Base-by-base conservation (phyloP, 2,888 invertebrate species). In the Eutolmus rufibarbis region DNA sequence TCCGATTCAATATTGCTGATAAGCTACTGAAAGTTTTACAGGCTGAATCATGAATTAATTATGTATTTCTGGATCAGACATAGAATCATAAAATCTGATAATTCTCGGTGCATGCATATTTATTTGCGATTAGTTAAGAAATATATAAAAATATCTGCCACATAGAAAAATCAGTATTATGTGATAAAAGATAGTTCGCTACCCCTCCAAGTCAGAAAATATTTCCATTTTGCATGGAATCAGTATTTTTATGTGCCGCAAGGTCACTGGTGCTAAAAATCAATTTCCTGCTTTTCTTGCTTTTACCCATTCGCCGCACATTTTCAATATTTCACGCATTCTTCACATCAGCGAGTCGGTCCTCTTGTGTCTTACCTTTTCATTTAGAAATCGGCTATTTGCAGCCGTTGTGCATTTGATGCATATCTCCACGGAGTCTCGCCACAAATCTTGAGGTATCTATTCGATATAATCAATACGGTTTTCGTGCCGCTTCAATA, bases 241-340 rank as follows among this genome's bases (percentile, higher is more conserved):
- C 8, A 77, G 7, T 40, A 4, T 14, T n/a, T 77, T 37, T 8
- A 40, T 77, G 77, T 77, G 12, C 34, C 31, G 14, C 66, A 66
- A 66, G 19, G 66, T 19, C 66, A 23, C 8, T 19, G 19, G 28
- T 28, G 16, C 51, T 66, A 66, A 46, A 79, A 79, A 51, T 31
- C 51, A 46, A 79, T 79, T 79, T 79, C 51, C 51, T 79, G 51
- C 46, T 16, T 79, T 79, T 19, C 40, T 14, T 66, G 23, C 46
- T 51, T n/a, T 51, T 51, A 51, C 16, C n/a, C 7, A 5, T 51
- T n/a, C n/a, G 8, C n/a, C 7, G 51, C 8, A 19, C 66, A 66
- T 66, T 79, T 56, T 51, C 79, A 51, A 79, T 79, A 79, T 46
- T 79, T 79, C 56, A 51, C 56, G 79, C 79, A 79, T 40, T 28